Base-by-base conservation (phyloP, 1,140 invertebrate species). In the Drosophila gunungcola region DNA sequence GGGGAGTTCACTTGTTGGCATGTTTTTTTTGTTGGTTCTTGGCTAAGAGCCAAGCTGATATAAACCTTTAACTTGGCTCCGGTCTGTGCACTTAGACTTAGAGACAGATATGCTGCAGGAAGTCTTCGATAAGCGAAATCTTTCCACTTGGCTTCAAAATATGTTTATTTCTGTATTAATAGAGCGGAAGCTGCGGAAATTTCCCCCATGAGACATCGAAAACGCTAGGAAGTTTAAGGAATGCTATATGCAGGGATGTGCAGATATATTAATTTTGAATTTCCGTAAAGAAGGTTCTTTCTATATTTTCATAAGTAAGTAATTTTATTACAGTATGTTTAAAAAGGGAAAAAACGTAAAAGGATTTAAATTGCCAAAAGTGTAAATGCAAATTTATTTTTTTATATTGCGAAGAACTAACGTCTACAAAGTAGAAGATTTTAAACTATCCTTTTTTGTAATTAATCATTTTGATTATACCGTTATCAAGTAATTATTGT, bases 91-190 rank as follows among this genome's bases (percentile, higher is more conserved):
- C 70, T 79, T 48, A 51, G 62, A 62, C 60, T 55, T 51, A 72
- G 58, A 55, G 70, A 34, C 36, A 86, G 79, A 86, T 86, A 67
- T 86, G 75, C 51, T 75, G 72, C 83, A 88, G 83, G 83, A 86
- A 88, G 75, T 86, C 46, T 41, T 29, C 16, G 83, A 86, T 83
- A 86, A 77, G 55, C 29, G 25, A 49, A 56, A 41, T 56, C 42
- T 54, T 42, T 42, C 13, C 32, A 43, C 43, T 29, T 39, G 21
- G 60, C 49, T 51, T 49, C 45, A 54, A 63, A 61, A 49, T 39
- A 63, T 49, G 49, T 74, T 54, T 56, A 51, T 74, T 64, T 74
- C 25, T 16, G 27, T 52, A 52, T 68, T 51, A 41, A 38, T 34
- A 25, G 32, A 64, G 5, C 27, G 68, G 56, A 74, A 55, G 57